These are phyloP conservation scores for Ceyx melanurus DNA, from an alignment of 2,113 vertebrate genomes.

Conservation along the genomic window DNA sequence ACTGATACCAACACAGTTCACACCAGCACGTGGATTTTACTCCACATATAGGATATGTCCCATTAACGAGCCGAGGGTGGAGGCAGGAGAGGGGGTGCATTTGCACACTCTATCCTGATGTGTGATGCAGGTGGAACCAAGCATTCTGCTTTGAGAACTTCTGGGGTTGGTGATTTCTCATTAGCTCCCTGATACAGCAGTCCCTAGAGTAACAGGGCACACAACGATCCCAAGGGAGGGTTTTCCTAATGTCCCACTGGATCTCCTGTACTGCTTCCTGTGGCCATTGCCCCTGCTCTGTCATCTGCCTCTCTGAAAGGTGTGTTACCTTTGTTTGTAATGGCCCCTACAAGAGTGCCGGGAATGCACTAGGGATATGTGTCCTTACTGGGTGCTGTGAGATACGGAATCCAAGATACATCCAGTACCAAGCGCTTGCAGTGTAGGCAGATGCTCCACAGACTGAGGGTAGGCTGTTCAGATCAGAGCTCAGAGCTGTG, in stretches of 20 bases:
- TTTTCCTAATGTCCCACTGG: not conserved
- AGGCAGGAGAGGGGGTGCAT: rapidly evolving
- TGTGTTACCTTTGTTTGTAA: not conserved
- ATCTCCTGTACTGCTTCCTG: not conserved
- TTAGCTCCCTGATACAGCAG: not conserved
- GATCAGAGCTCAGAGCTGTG: not conserved
- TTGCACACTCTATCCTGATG: not conserved
- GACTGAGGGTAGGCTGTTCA: not conserved
- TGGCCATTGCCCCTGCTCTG: too few species aligned
- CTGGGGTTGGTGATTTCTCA: not conserved
- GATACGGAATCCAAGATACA: not conserved
- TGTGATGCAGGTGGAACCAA: not conserved
- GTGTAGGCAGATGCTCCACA: not conserved
- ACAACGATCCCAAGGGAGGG: not conserved
- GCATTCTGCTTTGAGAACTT: not conserved
- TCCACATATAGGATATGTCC: rapidly evolving
- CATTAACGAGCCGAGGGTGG: rapidly evolving
- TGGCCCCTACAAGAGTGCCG: not conserved
- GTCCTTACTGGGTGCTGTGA: not conserved
- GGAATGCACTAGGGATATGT: not conserved
- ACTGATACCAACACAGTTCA: rapidly evolving
- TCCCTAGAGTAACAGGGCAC: rapidly evolving
- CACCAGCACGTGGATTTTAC: rapidly evolving
- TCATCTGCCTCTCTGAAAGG: not conserved
- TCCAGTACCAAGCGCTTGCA: not conserved